Evolutionary conservation across 2,797 vertebrate genomes (phyloP), one percentile per base, ranked within the genome.

Genomic region (Cossypha polioptera): DNA sequence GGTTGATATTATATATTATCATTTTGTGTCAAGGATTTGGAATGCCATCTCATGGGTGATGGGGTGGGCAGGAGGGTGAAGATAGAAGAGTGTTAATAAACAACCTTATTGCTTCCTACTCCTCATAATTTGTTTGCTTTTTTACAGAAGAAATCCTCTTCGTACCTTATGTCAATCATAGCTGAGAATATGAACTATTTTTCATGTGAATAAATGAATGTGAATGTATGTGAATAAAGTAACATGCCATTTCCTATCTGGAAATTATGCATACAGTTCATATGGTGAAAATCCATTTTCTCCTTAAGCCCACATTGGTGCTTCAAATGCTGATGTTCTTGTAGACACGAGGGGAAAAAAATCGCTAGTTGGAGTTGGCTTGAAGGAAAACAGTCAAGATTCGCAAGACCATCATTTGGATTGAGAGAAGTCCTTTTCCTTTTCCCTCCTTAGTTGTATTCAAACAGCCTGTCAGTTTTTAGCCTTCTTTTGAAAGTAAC

Each of bases 171-270:
- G 96, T 97, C 95, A 97, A 96, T 94, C 95, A 96, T 85, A 94
- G 94, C 90, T 95, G 95, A 96, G 96, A 96, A 97, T 94, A 92
- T 85, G 95, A 92, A 94, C 95, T 90, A 81, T 92, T 94, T 96
- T 97, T 96, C 92, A 71, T 95, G 95, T 94, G 96, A 97, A 97
- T 96, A 97, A 96, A 96, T 96, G 95, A 96, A 96, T 96, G 95
- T 95, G 95, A 96, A 96, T 96, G 93, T 95, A 95, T 96, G 86
- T 95, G 96, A 96, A 97, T 95, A 96, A 96, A 96, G 96, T 96
- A 96, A 92, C 95, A 88, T 97, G 95, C 92, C 95, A 97, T 97
- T 96, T 96, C 96, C 95, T 96, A 86, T 97, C 95, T 94, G 85
- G 87, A 96, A 96, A 96, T 97, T 97, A 96, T 96, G 95, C 95